Evolutionary conservation across 2,888 invertebrate species (phyloP), one percentile per base, ranked within the genome.

Genomic region (Rotaria magnacalcarata): DNA sequence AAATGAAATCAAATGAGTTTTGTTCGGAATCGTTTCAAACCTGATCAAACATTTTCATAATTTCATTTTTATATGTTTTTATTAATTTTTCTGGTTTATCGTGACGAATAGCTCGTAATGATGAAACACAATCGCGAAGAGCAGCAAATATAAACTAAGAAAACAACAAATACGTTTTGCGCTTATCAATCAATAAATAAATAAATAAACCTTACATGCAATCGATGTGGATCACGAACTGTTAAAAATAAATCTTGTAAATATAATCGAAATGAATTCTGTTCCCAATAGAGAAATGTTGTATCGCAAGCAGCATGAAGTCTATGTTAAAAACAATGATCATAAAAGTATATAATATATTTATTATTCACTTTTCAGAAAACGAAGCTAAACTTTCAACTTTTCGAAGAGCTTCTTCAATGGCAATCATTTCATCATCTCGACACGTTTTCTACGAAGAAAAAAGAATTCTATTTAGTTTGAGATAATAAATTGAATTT

Each of bases 271-370:
- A 95, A 92, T 80, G 80, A 80, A 91, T 96, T 60, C 24, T 74
- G 67, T 60, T 85, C 95, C 94, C 95, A 95, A 90, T 94, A 93
- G 85, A 96, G 91, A 91, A 95, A 94, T 56, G 94, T 94, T 89
- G 94, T 94, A 90, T 95, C 93, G 90, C 94, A 94, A 47, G 94
- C 92, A 87, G 91, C 91, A 84, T 93, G 91, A 87, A 95, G 90
- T 87, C 93, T 80, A 80, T 11, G 24, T 27, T 2, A 24, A 47
- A 47, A 80, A n/a, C 5, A 52, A 52, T 52, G 3, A 52, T 52
- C 52, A 14, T 16, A 14, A 16, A 14, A 52, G 14, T 50, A 50
- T 50, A 50, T 50, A 50, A 50, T 8, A 50, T 11, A 50, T 50
- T 11, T 11, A 50, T 14, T 50, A 50, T 50, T 8, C 19, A 80